Conservation (phyloP, 2,888 invertebrate species). For the Nomada ruficornis region DNA sequence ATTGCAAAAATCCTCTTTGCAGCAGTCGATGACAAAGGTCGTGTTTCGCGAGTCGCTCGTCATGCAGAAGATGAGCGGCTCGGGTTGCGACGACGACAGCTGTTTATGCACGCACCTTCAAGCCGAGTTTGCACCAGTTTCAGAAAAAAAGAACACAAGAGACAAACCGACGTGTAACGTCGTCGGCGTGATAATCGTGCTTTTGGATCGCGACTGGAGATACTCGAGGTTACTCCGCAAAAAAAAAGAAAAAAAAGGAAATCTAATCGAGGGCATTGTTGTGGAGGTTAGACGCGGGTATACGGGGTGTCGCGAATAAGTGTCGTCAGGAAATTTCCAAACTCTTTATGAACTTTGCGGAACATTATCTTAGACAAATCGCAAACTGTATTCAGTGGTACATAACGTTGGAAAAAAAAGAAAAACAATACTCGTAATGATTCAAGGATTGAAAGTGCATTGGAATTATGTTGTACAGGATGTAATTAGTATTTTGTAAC, state of each 20-base stretch:
- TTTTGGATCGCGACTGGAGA: conserved; percentile 19
- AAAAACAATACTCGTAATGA: too few relatives aligned
- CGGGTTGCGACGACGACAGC: conserved; percentile 89
- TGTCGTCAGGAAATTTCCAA: too few relatives aligned
- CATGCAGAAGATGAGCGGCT: conserved; percentile 93
- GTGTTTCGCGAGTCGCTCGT: conserved; percentile 90
- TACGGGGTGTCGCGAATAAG: too few relatives aligned
- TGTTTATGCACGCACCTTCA: conserved; percentile 92
- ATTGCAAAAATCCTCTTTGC: conserved; percentile 93
- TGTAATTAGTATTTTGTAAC: too few relatives aligned
- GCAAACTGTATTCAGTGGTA: too few relatives aligned
- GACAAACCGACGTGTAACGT: conserved; percentile 44
- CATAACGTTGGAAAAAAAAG: too few relatives aligned
- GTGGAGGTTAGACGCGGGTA: background rate
- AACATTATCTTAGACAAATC: too few relatives aligned
- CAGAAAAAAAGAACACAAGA: conserved; percentile 66
- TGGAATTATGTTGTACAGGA: too few relatives aligned
- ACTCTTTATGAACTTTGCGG: too few relatives aligned
- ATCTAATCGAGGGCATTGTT: conserved; percentile 34
- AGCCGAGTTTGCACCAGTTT: conserved; percentile 87
- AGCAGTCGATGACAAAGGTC: conserved; percentile 92
- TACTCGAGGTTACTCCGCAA: conserved; percentile 26
- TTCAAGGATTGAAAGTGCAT: too few relatives aligned
- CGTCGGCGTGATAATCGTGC: conserved; percentile 29
- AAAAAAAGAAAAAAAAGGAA: background rate